phyloP scores from a whole-genome alignment of 2,113 vertebrate genomes.

The Hemiprocne comata region DNA sequence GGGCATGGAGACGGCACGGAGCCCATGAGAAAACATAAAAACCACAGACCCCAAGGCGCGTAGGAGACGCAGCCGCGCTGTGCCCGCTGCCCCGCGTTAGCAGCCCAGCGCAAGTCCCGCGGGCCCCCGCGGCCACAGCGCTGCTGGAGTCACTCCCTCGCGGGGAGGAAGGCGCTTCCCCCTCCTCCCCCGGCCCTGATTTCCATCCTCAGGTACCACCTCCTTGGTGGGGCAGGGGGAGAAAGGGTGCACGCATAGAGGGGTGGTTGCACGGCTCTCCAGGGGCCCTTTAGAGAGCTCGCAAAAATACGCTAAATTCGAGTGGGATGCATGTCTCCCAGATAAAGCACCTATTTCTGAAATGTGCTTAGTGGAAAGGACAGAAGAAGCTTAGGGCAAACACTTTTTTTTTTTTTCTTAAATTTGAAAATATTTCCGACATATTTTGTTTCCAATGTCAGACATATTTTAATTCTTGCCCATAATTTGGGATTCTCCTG shows the following conservation, averaged over 20 bases:
- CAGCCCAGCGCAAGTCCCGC: not conserved
- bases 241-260: accelerated
- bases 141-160: not conserved
- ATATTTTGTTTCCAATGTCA: not conserved
- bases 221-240: not conserved
- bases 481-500: not conserved
- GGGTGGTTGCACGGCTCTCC: accelerated
- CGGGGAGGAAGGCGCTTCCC: too few species aligned
- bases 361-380: not conserved
- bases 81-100: not conserved
- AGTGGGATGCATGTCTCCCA: too few species aligned
- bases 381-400: not conserved
- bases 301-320: not conserved
- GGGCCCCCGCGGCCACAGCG: not conserved
- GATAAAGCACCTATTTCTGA: not conserved
- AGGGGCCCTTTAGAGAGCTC: accelerated
- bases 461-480: not conserved
- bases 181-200: accelerated
- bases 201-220: accelerated
- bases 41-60: not conserved
- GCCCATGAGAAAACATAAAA: accelerated
- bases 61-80: not conserved
- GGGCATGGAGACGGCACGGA: not conserved
- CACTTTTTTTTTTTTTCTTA: not conserved
- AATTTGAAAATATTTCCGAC: not conserved